Base-by-base conservation (phyloP, 2,113 vertebrate species). In the Tyrannus savana region DNA sequence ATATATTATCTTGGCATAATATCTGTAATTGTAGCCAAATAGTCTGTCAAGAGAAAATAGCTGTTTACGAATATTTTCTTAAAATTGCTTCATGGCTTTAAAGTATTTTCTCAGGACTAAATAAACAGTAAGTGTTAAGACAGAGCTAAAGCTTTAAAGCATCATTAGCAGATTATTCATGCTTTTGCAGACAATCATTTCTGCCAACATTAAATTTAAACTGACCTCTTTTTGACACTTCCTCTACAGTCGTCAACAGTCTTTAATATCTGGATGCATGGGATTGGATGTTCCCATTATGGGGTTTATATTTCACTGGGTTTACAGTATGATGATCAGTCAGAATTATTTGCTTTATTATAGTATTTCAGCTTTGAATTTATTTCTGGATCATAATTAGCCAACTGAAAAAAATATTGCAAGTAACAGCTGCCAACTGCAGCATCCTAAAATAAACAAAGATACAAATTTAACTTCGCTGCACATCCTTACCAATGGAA, bases 1-100 rank as follows among this genome's bases (percentile, higher is more conserved):
- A 46, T 69, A 12, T 73, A 80, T 95, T 95, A 86, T 95, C 82
- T 85, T 94, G 87, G 49, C 59, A 74, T 90, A 92, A 69, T 80
- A 86, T 94, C 90, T 95, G 73, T 92, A 95, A 90, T 94, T 95
- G 86, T 94, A 86, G 79, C 81, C 90, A 90, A 96, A 88, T 86
- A 88, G 83, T 93, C 85, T 97, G 93, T 95, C 85, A 81, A 83
- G 87, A 92, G 82, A 96, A 96, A 96, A 96, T 90, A 86, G 83
- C 69, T 96, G 76, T 95, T 96, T 93, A 87, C 5, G 0, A 67
- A 81, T 88, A 44, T 84, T 95, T 84, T 78, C 72, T 86, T 94
- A 75, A 94, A 93, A 94, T 90, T 88, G 47, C 68, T 74, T 92
- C 64, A 18, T 88, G 60, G 33, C 80, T 95, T 94, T 86, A 60